A percentile compares a stretch with the other conserved stretches of the same genome.
These are phyloP conservation scores for Saturnia japonica DNA, from an alignment of 2,888 invertebrate genomes.

Conservation along the genomic window DNA sequence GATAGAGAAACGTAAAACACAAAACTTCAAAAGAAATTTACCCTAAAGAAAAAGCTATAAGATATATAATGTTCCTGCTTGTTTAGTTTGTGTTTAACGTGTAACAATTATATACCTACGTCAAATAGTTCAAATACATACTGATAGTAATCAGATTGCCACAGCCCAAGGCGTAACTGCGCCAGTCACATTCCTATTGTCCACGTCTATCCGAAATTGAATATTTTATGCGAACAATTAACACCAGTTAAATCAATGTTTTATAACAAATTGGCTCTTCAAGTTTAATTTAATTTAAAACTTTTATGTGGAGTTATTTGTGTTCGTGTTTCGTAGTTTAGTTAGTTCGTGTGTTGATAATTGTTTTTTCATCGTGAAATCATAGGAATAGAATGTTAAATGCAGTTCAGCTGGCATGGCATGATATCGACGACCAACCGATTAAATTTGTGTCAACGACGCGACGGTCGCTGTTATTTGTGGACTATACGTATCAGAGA, in stretches of 20 bases:
- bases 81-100: slow-evolving; percentile 48
- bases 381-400: neutral
- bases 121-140: slow-evolving; percentile 21
- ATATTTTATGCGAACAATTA: slow-evolving; percentile 51
- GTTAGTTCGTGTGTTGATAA: neutral
- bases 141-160: slow-evolving; percentile 64
- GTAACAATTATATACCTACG: slow-evolving; percentile 29
- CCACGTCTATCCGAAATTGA: slow-evolving; percentile 60
- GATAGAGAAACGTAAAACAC: neutral
- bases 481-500: too few species aligned
- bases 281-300: slow-evolving; percentile 21
- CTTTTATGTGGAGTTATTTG: neutral
- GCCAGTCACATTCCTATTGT: slow-evolving; percentile 73
- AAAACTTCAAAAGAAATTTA: neutral
- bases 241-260: slow-evolving; percentile 34
- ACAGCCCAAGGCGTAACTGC: slow-evolving; percentile 23
- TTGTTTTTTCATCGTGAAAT: neutral
- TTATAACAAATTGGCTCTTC: slow-evolving; percentile 46
- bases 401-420: neutral
- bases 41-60: slow-evolving; percentile 25
- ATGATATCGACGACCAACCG: too few species aligned
- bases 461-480: too few species aligned
- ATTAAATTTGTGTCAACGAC: too few species aligned
- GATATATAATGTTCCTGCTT: slow-evolving; percentile 48
- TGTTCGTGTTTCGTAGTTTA: too few species aligned